Percentiles rank a stretch among this genome's conserved stretches.
phyloP scores from a whole-genome alignment of 2,113 vertebrate species.

The Cheilinus undulatus region DNA sequence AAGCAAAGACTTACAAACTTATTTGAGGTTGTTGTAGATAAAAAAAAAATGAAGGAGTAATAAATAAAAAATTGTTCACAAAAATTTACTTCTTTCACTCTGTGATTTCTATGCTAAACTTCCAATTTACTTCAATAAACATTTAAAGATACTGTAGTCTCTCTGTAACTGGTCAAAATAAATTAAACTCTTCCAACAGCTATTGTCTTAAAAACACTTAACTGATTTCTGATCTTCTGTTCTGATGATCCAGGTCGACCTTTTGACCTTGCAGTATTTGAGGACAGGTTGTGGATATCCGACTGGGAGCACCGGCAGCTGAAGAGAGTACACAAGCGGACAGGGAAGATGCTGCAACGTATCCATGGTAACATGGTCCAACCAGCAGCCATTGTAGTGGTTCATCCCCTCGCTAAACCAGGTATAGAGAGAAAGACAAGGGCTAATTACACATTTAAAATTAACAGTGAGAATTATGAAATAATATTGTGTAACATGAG shows the following conservation, averaged over 20 bases:
- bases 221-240: not conserved
- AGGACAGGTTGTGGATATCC: slow-evolving; percentile 91
- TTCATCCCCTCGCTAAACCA: slow-evolving; percentile 94
- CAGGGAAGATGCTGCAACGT: slow-evolving; percentile 83
- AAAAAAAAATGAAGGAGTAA: too few relatives aligned
- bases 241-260: slow-evolving; percentile 84
- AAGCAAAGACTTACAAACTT: too few relatives aligned
- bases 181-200: not conserved
- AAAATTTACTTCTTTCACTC: too few relatives aligned
- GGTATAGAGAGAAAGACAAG: slow-evolving; percentile 75
- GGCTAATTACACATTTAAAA: not conserved
- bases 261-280: slow-evolving; percentile 90
- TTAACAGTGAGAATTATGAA: too few relatives aligned
- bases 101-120: too few relatives aligned
- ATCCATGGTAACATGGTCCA: slow-evolving; percentile 87
- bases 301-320: slow-evolving; percentile 86
- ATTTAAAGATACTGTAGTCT: too few relatives aligned
- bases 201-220: slow-evolving; percentile 1
- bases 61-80: too few relatives aligned
- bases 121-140: too few relatives aligned
- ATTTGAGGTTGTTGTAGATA: too few relatives aligned
- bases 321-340: slow-evolving; percentile 88
- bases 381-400: slow-evolving; percentile 89
- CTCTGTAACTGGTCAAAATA: not conserved
- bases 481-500: too few relatives aligned